Evolutionary conservation across 2,797 vertebrate genomes (phyloP), one percentile per base, ranked within the genome.

Genomic region (Helostoma temminkii): DNA sequence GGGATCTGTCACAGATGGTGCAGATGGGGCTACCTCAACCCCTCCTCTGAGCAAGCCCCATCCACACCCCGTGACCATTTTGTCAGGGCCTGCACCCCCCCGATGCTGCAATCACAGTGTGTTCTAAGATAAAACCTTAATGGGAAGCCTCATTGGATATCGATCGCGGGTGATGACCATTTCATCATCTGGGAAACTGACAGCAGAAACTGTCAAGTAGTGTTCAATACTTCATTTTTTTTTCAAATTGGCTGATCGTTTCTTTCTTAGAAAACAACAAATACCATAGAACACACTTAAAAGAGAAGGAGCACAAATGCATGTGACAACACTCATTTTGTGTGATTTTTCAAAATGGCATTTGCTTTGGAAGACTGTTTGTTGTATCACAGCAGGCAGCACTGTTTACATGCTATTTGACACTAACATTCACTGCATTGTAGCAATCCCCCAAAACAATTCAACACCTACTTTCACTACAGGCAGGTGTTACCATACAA

Each of bases 1-100:
- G 91, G 84, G 90, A 91, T 87, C 75, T n/a, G 32, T 70, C 87
- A 37, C 91, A 91, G 88, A 91, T 92, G 91, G 87, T 82, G 86
- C 86, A 86, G 74, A 86, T 78, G 84, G 80, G 32, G 84, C 78
- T 74, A 61, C 63, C 26, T 45, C 82, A 22, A 19, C 78, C 76
- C 72, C 69, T 71, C 70, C 74, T 63, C 37, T 3, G 14, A 62
- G 56, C 52, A 39, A 66, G 63, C 61, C 61, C 60, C 9, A 22
- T 60, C 61, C 53, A 78, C 76, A 64, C 53, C 80, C 76, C 71
- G 1, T 32, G 52, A 81, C 56, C 56, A 34, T 63, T 58, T 60
- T 61, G 69, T 70, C 73, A 54, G 10, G 41, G 46, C 59, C 42
- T 26, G 49, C 46, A 2, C 18, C 62, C 67, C 68, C 60, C 41